phyloP scores from a whole-genome alignment of 1,140 invertebrate genomes.

The Drosophila willistoni region DNA sequence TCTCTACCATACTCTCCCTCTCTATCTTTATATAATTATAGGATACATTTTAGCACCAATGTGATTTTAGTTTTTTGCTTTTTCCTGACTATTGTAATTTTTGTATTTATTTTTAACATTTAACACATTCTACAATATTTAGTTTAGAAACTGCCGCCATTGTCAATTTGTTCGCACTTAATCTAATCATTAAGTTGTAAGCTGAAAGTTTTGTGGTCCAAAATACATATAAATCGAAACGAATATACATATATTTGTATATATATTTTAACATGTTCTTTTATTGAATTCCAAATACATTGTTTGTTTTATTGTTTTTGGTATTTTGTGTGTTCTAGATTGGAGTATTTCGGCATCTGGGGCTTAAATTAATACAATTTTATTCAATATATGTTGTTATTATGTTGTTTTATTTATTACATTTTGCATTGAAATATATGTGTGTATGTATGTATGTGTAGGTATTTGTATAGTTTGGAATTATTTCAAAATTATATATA shows the following conservation, averaged over 20 bases:
- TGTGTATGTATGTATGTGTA: constrained; percentile 33
- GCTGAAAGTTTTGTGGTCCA: constrained; percentile 39
- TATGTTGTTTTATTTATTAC: constrained; percentile 13
- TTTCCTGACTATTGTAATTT: constrained; percentile 56
- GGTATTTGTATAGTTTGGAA: constrained; percentile 16
- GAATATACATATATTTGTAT: constrained; percentile 38
- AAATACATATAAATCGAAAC: constrained; percentile 28
- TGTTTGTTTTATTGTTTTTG: constrained; percentile 50
- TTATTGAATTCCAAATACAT: constrained; percentile 79
- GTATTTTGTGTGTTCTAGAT: constrained; percentile 4
- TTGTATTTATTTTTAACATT: constrained; percentile 65
- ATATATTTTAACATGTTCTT: constrained; percentile 71
- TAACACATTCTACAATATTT: constrained; percentile 32
- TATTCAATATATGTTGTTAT: constrained; percentile 17
- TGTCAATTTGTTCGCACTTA: constrained; percentile 36
- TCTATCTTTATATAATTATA: neutral
- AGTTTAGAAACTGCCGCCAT: constrained; percentile 69
- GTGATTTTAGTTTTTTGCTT: constrained; percentile 70
- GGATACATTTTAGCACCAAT: constrained; percentile 50
- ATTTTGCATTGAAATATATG: constrained; percentile 46
- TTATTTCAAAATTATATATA: constrained; percentile 55
- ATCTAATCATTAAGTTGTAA: constrained; percentile 72
- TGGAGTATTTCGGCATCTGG: neutral
- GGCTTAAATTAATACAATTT: constrained; percentile 14
- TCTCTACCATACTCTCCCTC: constrained; percentile 25